Percentiles rank a stretch among this genome's conserved stretches.
Conservation (phyloP, 2,797 vertebrate genomes). For the Gymnoscopelus braueri region DNA sequence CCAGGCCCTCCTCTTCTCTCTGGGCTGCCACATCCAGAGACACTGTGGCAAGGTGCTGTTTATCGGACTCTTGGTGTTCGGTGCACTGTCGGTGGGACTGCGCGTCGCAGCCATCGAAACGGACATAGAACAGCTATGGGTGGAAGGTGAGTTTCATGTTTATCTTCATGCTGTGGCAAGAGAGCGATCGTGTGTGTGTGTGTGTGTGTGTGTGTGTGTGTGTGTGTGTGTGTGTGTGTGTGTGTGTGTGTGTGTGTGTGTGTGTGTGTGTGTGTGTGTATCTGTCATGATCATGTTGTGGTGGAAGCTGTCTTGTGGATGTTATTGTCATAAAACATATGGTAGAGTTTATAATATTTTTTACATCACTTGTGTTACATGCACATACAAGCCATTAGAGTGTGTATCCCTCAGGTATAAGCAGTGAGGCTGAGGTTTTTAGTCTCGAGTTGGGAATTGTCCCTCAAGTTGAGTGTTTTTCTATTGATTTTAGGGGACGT, state of each 20-base stretch:
- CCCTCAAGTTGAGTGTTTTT: neutral
- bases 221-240: no score
- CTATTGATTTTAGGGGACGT: neutral
- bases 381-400: neutral
- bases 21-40: conserved; percentile 97
- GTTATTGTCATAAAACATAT: no score
- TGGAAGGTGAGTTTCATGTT: conserved; percentile 90
- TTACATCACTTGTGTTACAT: neutral
- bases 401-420: neutral
- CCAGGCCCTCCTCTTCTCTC: conserved; percentile 94
- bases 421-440: neutral
- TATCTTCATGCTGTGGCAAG: no score
- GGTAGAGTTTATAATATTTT: neutral
- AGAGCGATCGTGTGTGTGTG: no score
- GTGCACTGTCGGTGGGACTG: conserved; percentile 94
- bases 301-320: no score
- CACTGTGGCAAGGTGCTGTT: conserved; percentile 99
- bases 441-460: neutral
- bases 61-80: conserved; percentile 94
- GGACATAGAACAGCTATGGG: conserved; percentile 97
- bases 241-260: no score
- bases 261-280: no score
- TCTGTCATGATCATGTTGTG: no score
- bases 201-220: no score
- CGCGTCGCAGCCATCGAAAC: conserved; percentile 95